These are phyloP conservation scores for Aphis gossypii DNA, from an alignment of 1,140 invertebrate species.

Conservation along the genomic window DNA sequence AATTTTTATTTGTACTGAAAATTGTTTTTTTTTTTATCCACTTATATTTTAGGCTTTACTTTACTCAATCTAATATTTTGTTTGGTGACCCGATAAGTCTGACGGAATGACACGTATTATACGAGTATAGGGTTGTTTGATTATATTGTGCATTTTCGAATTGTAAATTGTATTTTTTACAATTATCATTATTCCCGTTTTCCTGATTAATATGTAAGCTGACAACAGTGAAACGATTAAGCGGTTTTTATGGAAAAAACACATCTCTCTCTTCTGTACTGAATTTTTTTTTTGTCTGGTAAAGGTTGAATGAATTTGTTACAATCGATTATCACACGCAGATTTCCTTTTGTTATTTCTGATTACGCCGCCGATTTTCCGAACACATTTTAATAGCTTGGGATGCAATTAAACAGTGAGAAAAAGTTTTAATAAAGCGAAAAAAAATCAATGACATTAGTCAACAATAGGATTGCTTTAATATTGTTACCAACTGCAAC, in stretches of 20 bases:
- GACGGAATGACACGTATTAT: background rate
- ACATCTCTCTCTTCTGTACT: background rate
- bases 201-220: slow-evolving; percentile 3
- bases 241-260: background rate
- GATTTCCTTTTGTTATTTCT: slow-evolving; percentile 21
- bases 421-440: slow-evolving; percentile 20
- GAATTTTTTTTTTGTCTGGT: background rate
- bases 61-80: background rate
- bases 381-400: slow-evolving; percentile 15
- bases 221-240: background rate
- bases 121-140: background rate
- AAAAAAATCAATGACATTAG: background rate
- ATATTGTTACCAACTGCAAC: background rate
- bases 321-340: slow-evolving; percentile 38
- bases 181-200: background rate
- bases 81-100: background rate
- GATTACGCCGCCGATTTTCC: background rate
- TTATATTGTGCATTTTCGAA: background rate
- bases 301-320: slow-evolving; percentile 32
- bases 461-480: background rate
- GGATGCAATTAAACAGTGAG: background rate
- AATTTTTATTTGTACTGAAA: background rate
- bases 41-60: background rate
- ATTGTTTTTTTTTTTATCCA: background rate
- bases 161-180: background rate